A percentile compares a stretch with the other conserved stretches of the same genome.
Conservation (phyloP, 2,888 invertebrate species). For the Papilio protenor region DNA sequence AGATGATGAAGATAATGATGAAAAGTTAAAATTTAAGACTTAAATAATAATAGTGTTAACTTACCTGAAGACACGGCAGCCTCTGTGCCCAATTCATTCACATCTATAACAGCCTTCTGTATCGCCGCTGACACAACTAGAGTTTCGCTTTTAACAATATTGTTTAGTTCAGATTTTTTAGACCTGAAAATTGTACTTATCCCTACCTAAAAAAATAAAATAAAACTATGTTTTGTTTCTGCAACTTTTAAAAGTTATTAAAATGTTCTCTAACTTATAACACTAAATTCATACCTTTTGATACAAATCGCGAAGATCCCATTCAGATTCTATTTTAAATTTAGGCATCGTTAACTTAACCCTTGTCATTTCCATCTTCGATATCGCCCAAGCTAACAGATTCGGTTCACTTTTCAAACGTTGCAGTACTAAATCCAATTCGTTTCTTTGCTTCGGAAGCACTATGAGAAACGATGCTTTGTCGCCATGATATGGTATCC, state of each 20-base stretch:
- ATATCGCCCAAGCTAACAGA: constrained; percentile 71
- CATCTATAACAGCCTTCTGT: constrained; percentile 92
- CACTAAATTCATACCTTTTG: constrained; percentile 53
- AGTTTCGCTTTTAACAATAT: constrained; percentile 73
- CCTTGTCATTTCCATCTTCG: constrained; percentile 65
- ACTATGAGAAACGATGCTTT: constrained; percentile 88
- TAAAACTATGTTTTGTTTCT: background rate
- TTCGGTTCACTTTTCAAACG: constrained; percentile 58
- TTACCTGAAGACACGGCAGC: constrained; percentile 90
- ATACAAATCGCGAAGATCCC: constrained; percentile 55
- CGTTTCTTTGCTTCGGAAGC: constrained; percentile 86
- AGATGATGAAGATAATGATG: no score
- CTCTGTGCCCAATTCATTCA: constrained; percentile 91
- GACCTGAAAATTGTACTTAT: constrained; percentile 83
- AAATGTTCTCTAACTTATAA: constrained; percentile 44
- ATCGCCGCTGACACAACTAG: constrained; percentile 86
- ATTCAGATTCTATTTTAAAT: constrained; percentile 73
- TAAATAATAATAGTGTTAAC: constrained; percentile 50
- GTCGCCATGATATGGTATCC: constrained; percentile 87
- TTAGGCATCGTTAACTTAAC: constrained; percentile 88
- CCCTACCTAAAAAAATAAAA: constrained; percentile 82
- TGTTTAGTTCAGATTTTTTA: constrained; percentile 79
- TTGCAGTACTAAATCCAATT: constrained; percentile 72
- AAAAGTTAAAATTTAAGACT: background rate
- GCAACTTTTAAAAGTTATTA: background rate